phyloP scores from a whole-genome alignment of 2,888 invertebrate species.

The Lithosia quadra region DNA sequence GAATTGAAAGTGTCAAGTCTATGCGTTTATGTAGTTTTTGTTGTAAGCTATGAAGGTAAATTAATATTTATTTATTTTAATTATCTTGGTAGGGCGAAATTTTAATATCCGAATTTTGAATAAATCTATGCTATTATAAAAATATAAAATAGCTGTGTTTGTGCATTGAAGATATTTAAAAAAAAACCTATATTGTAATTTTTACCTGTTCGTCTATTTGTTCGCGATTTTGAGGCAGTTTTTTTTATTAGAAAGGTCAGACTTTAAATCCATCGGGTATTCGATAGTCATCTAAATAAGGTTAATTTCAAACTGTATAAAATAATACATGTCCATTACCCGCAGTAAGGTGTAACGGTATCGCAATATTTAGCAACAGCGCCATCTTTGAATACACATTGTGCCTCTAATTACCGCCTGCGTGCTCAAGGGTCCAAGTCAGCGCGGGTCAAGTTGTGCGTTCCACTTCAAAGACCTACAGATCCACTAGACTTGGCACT shows the following conservation, averaged over 20 bases:
- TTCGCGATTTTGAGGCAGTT: too few species aligned
- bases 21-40: slow-evolving; percentile 7
- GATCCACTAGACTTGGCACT: slow-evolving; percentile 6
- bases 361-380: slow-evolving; percentile 5
- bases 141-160: too few species aligned
- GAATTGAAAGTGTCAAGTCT: slow-evolving; percentile 7
- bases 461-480: not conserved
- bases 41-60: not conserved
- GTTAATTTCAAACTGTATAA: not conserved
- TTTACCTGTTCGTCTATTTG: too few species aligned
- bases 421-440: slow-evolving; percentile 51
- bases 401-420: slow-evolving; percentile 36
- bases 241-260: too few species aligned
- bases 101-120: too few species aligned
- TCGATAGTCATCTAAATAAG: not conserved
- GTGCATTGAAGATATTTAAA: too few species aligned
- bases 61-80: not conserved
- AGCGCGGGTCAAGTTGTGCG: slow-evolving; percentile 45
- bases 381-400: slow-evolving; percentile 17
- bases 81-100: not conserved
- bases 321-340: not conserved
- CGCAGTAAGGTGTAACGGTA: slow-evolving; percentile 9
- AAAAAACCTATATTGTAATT: too few species aligned
- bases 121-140: too few species aligned
- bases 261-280: too few species aligned